These are phyloP conservation scores for Drosophila navojoa DNA, from an alignment of 1,140 invertebrate genomes.

Conservation along the genomic window DNA sequence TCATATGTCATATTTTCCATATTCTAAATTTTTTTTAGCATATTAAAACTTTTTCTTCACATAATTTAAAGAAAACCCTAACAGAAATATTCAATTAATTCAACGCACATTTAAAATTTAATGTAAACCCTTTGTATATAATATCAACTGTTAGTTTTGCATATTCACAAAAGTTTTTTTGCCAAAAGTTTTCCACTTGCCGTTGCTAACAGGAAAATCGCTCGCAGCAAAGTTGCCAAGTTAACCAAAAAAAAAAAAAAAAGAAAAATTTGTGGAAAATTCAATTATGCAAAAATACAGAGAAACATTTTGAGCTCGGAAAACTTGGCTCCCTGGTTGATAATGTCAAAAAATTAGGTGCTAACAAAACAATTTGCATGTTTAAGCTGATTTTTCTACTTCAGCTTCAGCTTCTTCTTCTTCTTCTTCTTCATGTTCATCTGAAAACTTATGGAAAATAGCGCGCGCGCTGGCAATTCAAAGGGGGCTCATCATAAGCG, in stretches of 20 bases:
- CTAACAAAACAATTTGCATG: slow-evolving; percentile 84
- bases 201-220: background rate
- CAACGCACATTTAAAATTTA: too few species aligned
- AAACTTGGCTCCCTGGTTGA: slow-evolving; percentile 48
- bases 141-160: slow-evolving; percentile 2
- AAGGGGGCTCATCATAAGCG: slow-evolving; percentile 69
- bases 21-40: too few species aligned
- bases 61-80: too few species aligned
- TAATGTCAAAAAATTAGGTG: slow-evolving; percentile 83
- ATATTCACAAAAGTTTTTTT: slow-evolving; percentile 1
- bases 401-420: slow-evolving; percentile 1
- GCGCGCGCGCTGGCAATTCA: slow-evolving; percentile 45
- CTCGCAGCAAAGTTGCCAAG: slow-evolving; percentile 14
- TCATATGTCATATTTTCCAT: too few species aligned
- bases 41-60: too few species aligned
- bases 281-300: slow-evolving; percentile 76
- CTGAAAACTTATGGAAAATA: slow-evolving; percentile 53
- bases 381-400: slow-evolving; percentile 76
- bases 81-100: background rate
- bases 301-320: slow-evolving; percentile 48
- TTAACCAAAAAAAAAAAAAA: slow-evolving; percentile 28
- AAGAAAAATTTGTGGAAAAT: slow-evolving; percentile 38
- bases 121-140: background rate
- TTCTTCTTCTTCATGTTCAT: background rate
- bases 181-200: slow-evolving; percentile 12